Base-by-base conservation (phyloP, 2,888 invertebrate species). In the Oasisia sp. region DNA sequence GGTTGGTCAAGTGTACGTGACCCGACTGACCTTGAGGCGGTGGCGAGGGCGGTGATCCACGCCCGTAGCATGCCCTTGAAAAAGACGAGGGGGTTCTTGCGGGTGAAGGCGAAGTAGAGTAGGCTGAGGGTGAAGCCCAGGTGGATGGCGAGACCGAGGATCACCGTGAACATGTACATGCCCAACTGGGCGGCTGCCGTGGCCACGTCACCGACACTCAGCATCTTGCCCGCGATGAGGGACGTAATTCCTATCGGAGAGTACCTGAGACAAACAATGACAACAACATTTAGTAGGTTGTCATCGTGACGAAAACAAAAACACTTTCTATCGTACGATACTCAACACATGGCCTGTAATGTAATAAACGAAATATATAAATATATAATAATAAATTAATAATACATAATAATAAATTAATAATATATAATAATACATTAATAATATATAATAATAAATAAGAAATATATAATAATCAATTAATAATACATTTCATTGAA, bases 51-150 rank as follows among this genome's bases (percentile, higher is more conserved):
- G 0, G 97, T 97, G 92, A 97, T 96, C 97, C 97, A 97, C 14
- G 97, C 97, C 95, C 97, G 97, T 93, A 97, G 96, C 96, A 98
- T 97, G 89, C 97, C 97, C 93, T 95, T 95, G 95, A 97, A 97
- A 95, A 97, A 97, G 0, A 95, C 95, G 96, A 98, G 98, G 0
- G 99, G 99, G 93, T 99, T 97, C 94, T 97, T 98, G 95, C 98
- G 96, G 0, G 97, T 97, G 44, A 97, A 94, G 74, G 97, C 92
- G 95, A 97, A 97, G 96, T 97, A 97, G 92, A 97, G 97, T 27
- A 96, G 93, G 0, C 97, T 97, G 32, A 97, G 96, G 0, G 97
- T 97, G 94, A 97, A 95, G 91, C 97, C 95, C 0, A 97, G 97
- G 95, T 98, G 97, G 92, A 97, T 97, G 92, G 97, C 95, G 14